Percentiles rank a stretch among this genome's conserved stretches.
These are phyloP conservation scores for Heliothis virescens DNA, from an alignment of 1,140 invertebrate species.

Conservation along the genomic window DNA sequence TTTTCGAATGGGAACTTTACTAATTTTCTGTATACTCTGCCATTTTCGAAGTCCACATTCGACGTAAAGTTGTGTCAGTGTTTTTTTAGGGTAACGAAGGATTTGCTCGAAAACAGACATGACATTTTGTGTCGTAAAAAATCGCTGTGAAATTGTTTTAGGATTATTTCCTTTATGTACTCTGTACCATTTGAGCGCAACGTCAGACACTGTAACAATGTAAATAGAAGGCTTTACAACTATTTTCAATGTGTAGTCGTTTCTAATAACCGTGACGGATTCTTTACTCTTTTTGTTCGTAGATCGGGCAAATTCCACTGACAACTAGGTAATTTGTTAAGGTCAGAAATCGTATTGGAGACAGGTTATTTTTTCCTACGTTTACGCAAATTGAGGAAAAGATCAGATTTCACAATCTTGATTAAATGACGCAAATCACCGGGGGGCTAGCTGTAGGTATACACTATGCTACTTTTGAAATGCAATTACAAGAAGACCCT, in stretches of 20 bases:
- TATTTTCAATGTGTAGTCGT: no score
- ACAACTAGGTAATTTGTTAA: not conserved
- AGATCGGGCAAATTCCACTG: slow-evolving; percentile 2
- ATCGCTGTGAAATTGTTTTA: not conserved
- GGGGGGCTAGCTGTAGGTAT: no score
- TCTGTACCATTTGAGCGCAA: not conserved
- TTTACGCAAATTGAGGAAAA: slow-evolving; percentile 5
- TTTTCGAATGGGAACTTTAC: no score
- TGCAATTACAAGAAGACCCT: no score
- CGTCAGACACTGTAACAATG: not conserved
- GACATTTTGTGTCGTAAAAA: not conserved
- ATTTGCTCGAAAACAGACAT: slow-evolving; percentile 3
- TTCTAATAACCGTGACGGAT: not conserved
- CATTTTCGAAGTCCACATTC: not conserved
- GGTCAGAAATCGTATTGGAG: slow-evolving; percentile 3
- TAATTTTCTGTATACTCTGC: no score
- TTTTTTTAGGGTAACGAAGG: slow-evolving; percentile 26
- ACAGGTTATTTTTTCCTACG: not conserved
- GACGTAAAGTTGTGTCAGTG: not conserved
- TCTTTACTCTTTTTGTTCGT: not conserved
- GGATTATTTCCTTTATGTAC: no score
- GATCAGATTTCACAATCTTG: not conserved
- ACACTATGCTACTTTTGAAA: no score
- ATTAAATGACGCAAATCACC: not conserved
- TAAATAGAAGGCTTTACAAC: no score